These are phyloP conservation scores for Saimiri boliviensis DNA, from an alignment of 2,113 vertebrate genomes.

Conservation along the genomic window DNA sequence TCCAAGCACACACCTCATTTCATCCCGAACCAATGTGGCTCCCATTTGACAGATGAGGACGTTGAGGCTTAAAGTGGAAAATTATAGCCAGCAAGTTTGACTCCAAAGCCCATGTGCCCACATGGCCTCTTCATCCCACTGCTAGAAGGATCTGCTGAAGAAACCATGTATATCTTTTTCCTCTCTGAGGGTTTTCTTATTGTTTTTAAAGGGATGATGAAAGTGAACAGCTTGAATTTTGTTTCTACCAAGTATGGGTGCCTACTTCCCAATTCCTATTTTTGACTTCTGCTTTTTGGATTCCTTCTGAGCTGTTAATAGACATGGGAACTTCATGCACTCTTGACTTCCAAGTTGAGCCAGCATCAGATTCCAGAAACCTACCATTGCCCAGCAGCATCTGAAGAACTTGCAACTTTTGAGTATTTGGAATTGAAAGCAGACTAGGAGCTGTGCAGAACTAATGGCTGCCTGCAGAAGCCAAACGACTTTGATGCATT, in stretches of 20 bases:
- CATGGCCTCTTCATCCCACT: rapidly evolving
- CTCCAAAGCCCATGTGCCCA: too few relatives aligned
- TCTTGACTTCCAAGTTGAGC: background rate
- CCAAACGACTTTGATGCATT: rapidly evolving
- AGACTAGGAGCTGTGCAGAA: rapidly evolving
- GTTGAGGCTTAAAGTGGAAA: background rate
- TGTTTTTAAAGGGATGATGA: background rate
- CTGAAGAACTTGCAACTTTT: background rate
- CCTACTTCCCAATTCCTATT: background rate
- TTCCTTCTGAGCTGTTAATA: background rate
- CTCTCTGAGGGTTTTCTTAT: background rate
- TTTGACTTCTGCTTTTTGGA: background rate
- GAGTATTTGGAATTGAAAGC: background rate
- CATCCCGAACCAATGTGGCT: background rate
- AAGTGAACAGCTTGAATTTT: background rate
- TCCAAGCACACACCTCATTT: background rate
- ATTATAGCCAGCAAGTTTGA: background rate
- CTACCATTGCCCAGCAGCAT: background rate
- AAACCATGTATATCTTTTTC: background rate
- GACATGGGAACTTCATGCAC: background rate
- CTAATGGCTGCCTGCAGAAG: background rate
- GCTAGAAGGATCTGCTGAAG: background rate
- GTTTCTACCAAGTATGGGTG: background rate
- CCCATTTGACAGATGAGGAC: background rate
- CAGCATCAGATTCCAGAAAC: background rate